phyloP scores from a whole-genome alignment of 2,888 invertebrate genomes.

The Euzetes globulus region DNA sequence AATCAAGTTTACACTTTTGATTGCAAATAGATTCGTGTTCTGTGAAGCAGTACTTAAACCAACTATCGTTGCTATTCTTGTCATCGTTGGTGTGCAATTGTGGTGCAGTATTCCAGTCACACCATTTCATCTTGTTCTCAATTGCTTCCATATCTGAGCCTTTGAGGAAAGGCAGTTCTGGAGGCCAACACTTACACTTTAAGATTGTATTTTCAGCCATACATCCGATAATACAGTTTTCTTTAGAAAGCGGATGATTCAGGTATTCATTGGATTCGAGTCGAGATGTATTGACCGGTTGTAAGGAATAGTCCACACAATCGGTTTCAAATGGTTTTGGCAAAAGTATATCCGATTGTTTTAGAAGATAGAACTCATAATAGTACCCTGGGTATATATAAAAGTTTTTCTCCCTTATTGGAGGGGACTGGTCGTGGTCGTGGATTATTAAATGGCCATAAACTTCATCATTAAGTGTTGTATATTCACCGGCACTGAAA shows the following conservation, averaged over 20 bases:
- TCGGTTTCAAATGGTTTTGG: conserved; percentile 30
- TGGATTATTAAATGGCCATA: conserved; percentile 30
- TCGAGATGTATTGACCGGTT: neutral
- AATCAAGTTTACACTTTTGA: conserved; percentile 25
- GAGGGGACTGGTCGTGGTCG: conserved; percentile 28
- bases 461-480: conserved; percentile 28
- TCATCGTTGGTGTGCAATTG: neutral
- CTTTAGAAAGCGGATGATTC: conserved; percentile 20
- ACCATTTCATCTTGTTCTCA: conserved; percentile 33
- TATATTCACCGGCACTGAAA: conserved; percentile 26
- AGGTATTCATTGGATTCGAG: conserved; percentile 6
- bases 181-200: conserved; percentile 36
- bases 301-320: conserved; percentile 31
- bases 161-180: conserved; percentile 32
- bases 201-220: conserved; percentile 29
- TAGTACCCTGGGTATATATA: conserved; percentile 33
- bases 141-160: neutral
- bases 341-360: conserved; percentile 13
- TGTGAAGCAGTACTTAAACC: conserved; percentile 33
- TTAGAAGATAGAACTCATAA: conserved; percentile 33
- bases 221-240: conserved; percentile 34
- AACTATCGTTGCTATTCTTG: neutral
- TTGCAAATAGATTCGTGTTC: conserved; percentile 5
- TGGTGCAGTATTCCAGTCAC: conserved; percentile 30
- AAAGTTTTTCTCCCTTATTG: conserved; percentile 17